Base-by-base conservation (phyloP, 2,888 invertebrate genomes). In the Pachydiplax longipennis region DNA sequence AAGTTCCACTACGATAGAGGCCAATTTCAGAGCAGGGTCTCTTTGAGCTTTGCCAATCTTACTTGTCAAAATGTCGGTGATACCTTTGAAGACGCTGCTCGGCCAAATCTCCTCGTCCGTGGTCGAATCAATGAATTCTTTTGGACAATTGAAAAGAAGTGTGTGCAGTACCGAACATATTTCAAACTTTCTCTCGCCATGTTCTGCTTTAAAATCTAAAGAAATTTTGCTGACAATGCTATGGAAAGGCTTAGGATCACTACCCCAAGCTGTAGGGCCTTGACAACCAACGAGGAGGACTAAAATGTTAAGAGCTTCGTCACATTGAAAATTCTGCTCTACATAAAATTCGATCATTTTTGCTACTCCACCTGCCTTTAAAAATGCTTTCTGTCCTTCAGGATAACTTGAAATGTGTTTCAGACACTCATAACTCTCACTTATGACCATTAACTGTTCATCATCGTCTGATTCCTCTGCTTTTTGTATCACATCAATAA, bases 131-230 rank as follows among this genome's bases (percentile, higher is more conserved):
- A 97, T 95, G 5, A 96, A 95, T 91, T 96, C 95, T 92, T 96
- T 96, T 58, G 97, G 96, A 92, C 97, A 97, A 92, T 97, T 97
- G 92, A 96, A 96, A 53, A 98, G 93, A 44, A 98, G 94, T 2
- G 97, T 96, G 93, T 97, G 96, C 80, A 98, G 94, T 92, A 97
- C 96, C n/a, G 96, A 95, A 92, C 98, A 98, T 90, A 98, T 93
- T 93, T 98, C 97, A 94, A 98, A 99, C 94, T 99, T 99, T 91
- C 97, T 95, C 92, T 98, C 97, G 0, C 97, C 97, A 92, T 97
- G 96, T 94, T 98, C 98, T 0, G 97, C 97, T 93, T 97, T 97
- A 95, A 98, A 98, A 93, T 98, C 98, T 83, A 97, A 94, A 0
- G 98, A 96, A 92, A 98, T 97, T 94, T 97, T 97, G 93, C 97